These are phyloP conservation scores for Agrypnia vestita DNA, from an alignment of 1,140 invertebrate genomes.

Conservation along the genomic window DNA sequence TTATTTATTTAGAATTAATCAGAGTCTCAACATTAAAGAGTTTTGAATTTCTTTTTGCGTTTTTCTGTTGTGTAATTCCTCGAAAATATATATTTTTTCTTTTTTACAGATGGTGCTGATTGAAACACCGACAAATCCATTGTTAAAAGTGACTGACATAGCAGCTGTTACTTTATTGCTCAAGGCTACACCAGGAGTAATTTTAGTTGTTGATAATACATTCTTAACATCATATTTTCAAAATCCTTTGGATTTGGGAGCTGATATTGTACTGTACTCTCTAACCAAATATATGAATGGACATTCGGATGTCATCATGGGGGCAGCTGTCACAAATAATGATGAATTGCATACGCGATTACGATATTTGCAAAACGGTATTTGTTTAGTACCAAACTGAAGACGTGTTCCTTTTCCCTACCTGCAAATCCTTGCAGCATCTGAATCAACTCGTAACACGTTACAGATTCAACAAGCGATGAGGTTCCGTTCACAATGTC, in stretches of 20 bases:
- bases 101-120: constrained; percentile 91
- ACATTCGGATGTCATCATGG: constrained; percentile 98
- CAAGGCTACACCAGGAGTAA: constrained; percentile 77
- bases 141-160: constrained; percentile 94
- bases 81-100: no score
- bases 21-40: no score
- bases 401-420: no score
- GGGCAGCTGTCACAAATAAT: constrained; percentile 84
- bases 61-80: no score
- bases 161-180: constrained; percentile 79
- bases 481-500: no score
- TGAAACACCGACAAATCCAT: constrained; percentile 98
- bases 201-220: constrained; percentile 97
- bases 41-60: no score
- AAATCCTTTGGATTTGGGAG: constrained; percentile 91
- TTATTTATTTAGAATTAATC: no score
- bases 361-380: constrained; percentile 93
- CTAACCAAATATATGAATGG: constrained; percentile 99
- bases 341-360: constrained; percentile 83
- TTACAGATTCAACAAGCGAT: no score
- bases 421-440: no score
- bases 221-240: constrained; percentile 97
- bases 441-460: no score
- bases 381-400: no score
- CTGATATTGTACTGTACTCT: constrained; percentile 94